Evolutionary conservation across 2,888 invertebrate genomes (phyloP).

Genomic region (Eupithecia vulgata): DNA sequence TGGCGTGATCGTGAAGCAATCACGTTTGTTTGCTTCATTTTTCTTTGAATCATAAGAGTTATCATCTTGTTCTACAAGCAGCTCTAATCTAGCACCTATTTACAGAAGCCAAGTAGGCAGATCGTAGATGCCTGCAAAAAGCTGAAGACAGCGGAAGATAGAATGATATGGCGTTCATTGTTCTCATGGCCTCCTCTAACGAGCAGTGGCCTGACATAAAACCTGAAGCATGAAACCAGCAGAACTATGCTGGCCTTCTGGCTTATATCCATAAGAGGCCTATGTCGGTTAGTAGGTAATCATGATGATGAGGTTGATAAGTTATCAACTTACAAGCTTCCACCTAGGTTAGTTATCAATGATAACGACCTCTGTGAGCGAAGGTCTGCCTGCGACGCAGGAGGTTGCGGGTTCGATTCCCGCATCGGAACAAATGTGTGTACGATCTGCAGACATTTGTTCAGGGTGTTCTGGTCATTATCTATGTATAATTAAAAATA

Average conservation of each 20-base stretch:
- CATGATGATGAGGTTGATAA: neutral
- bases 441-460: no score
- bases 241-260: neutral
- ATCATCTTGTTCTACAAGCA: no score
- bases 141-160: neutral
- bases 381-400: no score
- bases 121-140: neutral
- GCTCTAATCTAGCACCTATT: no score
- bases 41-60: neutral
- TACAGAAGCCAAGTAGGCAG: neutral
- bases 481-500: no score
- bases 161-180: neutral
- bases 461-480: no score
- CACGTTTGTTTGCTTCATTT: neutral
- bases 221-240: no score
- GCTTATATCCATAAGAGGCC: neutral
- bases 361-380: no score
- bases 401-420: no score
- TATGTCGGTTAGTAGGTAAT: neutral
- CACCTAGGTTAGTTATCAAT: no score
- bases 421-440: no score
- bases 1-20: neutral
- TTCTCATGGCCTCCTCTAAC: neutral
- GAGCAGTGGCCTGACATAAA: neutral
- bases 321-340: no score